Percentiles rank a stretch among this genome's conserved stretches.
Evolutionary conservation across 2,797 vertebrate genomes (phyloP).

Genomic region (Manis javanica): DNA sequence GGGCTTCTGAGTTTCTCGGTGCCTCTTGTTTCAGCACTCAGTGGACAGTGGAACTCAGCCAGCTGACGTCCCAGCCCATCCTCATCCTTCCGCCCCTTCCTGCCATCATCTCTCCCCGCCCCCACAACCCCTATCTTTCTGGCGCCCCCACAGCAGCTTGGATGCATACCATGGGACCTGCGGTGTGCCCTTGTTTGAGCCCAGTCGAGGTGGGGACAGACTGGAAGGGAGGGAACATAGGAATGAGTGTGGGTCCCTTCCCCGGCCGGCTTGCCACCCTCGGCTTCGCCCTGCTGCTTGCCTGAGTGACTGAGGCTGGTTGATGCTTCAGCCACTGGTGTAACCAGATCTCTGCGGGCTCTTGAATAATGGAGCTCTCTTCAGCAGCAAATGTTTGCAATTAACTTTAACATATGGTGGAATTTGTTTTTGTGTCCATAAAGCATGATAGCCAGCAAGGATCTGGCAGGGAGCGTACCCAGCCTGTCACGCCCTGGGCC

Average conservation of each 20-base stretch:
- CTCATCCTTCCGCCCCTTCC: not conserved
- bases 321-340: conserved; percentile 30
- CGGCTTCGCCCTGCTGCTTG: not conserved
- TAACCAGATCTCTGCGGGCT: conserved; percentile 74
- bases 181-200: not conserved
- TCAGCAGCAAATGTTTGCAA: conserved; percentile 83
- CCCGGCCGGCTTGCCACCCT: not conserved
- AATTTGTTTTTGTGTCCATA: conserved; percentile 72
- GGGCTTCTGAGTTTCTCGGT: conserved; percentile 2
- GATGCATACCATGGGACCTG: accelerated
- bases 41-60: not conserved
- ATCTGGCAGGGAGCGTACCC: conserved; percentile 70
- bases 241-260: not conserved
- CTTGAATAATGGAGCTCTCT: conserved; percentile 77
- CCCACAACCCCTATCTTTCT: not conserved
- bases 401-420: conserved; percentile 80
- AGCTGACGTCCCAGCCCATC: not conserved
- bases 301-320: not conserved
- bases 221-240: not conserved
- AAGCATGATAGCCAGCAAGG: conserved; percentile 69
- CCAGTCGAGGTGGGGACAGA: not conserved
- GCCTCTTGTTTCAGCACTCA: not conserved
- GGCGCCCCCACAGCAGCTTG: accelerated
- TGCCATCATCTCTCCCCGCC: not conserved
- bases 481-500: conserved; percentile 37